phyloP scores from a whole-genome alignment of 2,113 vertebrate genomes.

The Recurvirostra avosetta region DNA sequence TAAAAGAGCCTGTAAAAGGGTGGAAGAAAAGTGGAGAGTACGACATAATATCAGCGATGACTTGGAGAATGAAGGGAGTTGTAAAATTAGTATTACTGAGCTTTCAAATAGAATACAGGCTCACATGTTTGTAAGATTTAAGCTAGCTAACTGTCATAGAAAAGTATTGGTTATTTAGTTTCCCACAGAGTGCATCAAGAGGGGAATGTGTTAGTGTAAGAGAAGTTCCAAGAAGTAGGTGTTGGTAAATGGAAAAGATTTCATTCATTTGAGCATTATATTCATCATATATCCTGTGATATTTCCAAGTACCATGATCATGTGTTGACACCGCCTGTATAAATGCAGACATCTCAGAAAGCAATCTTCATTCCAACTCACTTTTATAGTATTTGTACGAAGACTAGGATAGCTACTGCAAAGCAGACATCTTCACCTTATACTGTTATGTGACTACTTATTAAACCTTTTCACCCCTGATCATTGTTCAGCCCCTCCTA shows the following conservation, averaged over 20 bases:
- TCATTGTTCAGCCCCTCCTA: background rate
- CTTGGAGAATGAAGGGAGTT: background rate
- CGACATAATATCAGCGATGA: background rate
- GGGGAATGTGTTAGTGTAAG: background rate
- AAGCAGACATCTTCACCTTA: background rate
- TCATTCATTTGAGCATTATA: background rate
- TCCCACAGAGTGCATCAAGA: background rate
- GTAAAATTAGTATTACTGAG: background rate
- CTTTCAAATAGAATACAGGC: background rate
- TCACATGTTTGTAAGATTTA: background rate
- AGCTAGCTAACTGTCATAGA: background rate
- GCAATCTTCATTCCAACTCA: background rate
- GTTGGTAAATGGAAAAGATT: background rate
- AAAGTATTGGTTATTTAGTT: background rate
- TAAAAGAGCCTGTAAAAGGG: background rate
- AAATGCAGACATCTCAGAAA: background rate
- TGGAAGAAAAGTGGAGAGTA: background rate
- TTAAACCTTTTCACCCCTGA: background rate
- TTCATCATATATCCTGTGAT: background rate
- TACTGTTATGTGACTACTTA: background rate
- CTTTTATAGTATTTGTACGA: background rate
- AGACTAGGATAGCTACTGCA: background rate
- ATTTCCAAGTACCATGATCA: background rate
- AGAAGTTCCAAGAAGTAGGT: background rate
- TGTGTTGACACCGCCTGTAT: background rate